Conservation (phyloP, 2,888 invertebrate genomes). For the Hirudinaria manillensis region DNA sequence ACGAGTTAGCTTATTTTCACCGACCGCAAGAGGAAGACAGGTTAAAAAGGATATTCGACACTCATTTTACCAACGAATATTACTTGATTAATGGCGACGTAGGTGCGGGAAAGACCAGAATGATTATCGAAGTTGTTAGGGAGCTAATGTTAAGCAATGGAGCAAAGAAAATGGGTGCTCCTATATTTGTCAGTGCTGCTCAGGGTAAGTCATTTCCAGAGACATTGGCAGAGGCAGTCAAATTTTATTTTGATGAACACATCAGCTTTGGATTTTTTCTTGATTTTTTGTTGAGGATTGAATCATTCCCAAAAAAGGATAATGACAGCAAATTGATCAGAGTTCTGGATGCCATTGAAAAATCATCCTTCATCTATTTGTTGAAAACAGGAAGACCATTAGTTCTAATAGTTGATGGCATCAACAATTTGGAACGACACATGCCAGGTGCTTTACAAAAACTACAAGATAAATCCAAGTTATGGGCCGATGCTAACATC, state of each 20-base stretch:
- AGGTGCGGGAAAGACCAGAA: conserved; percentile 39
- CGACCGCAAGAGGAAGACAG: conserved; percentile 32
- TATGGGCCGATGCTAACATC: conserved; percentile 42
- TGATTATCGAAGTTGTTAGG: conserved; percentile 37
- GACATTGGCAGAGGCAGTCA: conserved; percentile 37
- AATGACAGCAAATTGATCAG: conserved; percentile 34
- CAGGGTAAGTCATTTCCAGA: conserved; percentile 40
- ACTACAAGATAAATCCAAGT: conserved; percentile 41
- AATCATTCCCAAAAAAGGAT: conserved; percentile 37
- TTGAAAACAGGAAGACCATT: conserved; percentile 33
- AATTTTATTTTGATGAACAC: conserved; percentile 40
- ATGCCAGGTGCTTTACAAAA: conserved; percentile 35
- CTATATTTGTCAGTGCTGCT: conserved; percentile 36
- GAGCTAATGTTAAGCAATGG: conserved; percentile 33
- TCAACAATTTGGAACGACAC: conserved; percentile 30
- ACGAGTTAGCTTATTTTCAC: conserved; percentile 34
- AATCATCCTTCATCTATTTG: conserved; percentile 37
- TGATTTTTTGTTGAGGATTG: conserved; percentile 37
- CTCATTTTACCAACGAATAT: conserved; percentile 37
- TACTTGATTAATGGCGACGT: conserved; percentile 40
- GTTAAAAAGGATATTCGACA: conserved; percentile 26
- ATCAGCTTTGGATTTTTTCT: conserved; percentile 38
- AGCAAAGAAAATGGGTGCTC: conserved; percentile 35
- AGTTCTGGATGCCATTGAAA: conserved; percentile 39
- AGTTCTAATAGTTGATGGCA: conserved; percentile 41